Conservation (phyloP, 1,140 invertebrate species). For the Hypothenemus hampei region DNA sequence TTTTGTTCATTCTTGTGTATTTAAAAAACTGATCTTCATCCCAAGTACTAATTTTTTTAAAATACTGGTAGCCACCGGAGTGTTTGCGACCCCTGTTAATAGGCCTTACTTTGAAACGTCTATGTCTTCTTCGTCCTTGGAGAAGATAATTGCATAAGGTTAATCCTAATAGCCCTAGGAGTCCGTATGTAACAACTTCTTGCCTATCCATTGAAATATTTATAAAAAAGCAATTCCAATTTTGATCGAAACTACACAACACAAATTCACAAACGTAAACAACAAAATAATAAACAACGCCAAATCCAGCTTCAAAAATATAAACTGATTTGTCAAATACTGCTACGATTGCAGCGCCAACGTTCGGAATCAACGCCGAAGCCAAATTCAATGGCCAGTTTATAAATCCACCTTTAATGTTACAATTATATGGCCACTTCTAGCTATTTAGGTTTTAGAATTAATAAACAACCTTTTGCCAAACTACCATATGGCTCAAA, state of each 20-base stretch:
- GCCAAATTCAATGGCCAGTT: background rate
- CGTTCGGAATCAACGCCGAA: background rate
- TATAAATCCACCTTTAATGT: background rate
- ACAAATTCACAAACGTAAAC: background rate
- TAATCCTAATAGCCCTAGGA: background rate
- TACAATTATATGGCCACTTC: no score
- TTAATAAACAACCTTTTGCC: no score
- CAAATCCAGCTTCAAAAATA: background rate
- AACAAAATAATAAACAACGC: background rate
- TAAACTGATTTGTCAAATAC: background rate
- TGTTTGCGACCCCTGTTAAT: background rate
- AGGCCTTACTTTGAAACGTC: slow-evolving; percentile 1
- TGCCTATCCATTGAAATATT: background rate
- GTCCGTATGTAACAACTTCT: background rate
- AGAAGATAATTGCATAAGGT: background rate
- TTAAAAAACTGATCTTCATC: slow-evolving; percentile 1
- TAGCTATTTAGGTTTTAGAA: no score
- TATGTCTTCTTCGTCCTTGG: background rate
- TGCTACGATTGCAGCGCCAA: background rate
- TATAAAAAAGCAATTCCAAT: background rate
- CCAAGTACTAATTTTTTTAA: background rate
- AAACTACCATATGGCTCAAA: no score
- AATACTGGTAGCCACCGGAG: background rate
- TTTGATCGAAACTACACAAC: background rate
- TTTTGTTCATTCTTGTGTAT: background rate